A percentile compares a stretch with the other conserved stretches of the same genome.
phyloP scores from a whole-genome alignment of 2,888 invertebrate genomes.

The Perizoma affinitatum region DNA sequence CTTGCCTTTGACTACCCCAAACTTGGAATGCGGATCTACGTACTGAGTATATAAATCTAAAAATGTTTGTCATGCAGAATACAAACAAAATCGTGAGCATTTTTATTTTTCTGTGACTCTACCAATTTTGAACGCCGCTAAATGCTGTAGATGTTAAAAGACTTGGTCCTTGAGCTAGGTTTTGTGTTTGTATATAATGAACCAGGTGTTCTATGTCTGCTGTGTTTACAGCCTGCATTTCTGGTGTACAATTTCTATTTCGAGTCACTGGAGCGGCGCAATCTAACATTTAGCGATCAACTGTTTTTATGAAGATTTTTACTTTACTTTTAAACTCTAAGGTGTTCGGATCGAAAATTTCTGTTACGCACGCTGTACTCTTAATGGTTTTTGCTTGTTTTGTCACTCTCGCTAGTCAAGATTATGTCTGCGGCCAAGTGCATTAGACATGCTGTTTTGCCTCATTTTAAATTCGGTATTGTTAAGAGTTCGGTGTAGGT shows the following conservation, averaged over 20 bases:
- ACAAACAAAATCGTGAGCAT: too few relatives aligned
- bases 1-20: too few relatives aligned
- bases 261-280: conserved; percentile 61
- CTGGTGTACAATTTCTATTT: conserved; percentile 66
- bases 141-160: too few relatives aligned
- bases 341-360: conserved; percentile 54
- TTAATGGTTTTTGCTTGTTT: conserved; percentile 43
- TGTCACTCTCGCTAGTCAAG: conserved; percentile 28
- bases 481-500: too few relatives aligned
- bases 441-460: too few relatives aligned
- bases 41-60: too few relatives aligned
- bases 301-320: conserved; percentile 65
- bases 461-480: too few relatives aligned
- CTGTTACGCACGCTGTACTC: conserved; percentile 53
- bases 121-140: too few relatives aligned
- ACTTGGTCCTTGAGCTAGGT: too few relatives aligned
- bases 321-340: conserved; percentile 51
- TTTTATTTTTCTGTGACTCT: not conserved
- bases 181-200: not conserved
- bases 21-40: too few relatives aligned
- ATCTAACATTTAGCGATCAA: conserved; percentile 59
- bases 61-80: too few relatives aligned
- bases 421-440: not conserved
- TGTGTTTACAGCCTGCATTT: conserved; percentile 32
- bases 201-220: conserved; percentile 9